Conservation (phyloP, 1,140 invertebrate species). For the Lanistes nyassanus region DNA sequence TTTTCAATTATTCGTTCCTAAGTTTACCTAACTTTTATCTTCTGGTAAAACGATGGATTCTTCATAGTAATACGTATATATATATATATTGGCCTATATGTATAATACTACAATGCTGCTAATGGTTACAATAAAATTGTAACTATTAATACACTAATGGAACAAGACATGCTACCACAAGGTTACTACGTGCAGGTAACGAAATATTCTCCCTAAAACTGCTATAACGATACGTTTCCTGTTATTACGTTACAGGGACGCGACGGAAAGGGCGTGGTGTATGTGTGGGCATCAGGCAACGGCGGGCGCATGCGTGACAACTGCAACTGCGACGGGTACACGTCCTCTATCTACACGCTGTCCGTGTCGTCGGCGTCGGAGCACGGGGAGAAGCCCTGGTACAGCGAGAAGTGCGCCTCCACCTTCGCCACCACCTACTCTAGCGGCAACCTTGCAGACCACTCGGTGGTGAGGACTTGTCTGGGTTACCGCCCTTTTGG, state of each 20-base stretch:
- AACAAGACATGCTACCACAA: too few relatives aligned
- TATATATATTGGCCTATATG: too few relatives aligned
- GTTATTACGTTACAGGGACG: conserved; percentile 76
- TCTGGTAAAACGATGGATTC: too few relatives aligned
- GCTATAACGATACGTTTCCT: too few relatives aligned
- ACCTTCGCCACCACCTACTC: conserved; percentile 96
- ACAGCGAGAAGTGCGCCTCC: conserved; percentile 96
- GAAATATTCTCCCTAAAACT: too few relatives aligned
- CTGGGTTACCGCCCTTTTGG: background rate
- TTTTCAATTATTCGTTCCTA: too few relatives aligned
- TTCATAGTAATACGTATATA: too few relatives aligned
- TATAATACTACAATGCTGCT: too few relatives aligned
- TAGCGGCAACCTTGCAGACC: conserved; percentile 78
- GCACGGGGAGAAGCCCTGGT: conserved; percentile 90
- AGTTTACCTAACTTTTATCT: too few relatives aligned
- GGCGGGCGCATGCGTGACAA: conserved; percentile 95
- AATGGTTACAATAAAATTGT: too few relatives aligned
- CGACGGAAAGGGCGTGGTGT: conserved; percentile 96
- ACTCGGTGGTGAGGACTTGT: conserved; percentile 55
- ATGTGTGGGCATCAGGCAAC: conserved; percentile 99
- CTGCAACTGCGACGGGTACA: conserved; percentile 99
- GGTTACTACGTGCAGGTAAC: too few relatives aligned
- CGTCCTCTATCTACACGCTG: conserved; percentile 97
- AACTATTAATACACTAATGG: too few relatives aligned
- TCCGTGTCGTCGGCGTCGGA: conserved; percentile 98